These are phyloP conservation scores for Zaprionus kolodkinae DNA, from an alignment of 1,140 invertebrate species.

Conservation along the genomic window DNA sequence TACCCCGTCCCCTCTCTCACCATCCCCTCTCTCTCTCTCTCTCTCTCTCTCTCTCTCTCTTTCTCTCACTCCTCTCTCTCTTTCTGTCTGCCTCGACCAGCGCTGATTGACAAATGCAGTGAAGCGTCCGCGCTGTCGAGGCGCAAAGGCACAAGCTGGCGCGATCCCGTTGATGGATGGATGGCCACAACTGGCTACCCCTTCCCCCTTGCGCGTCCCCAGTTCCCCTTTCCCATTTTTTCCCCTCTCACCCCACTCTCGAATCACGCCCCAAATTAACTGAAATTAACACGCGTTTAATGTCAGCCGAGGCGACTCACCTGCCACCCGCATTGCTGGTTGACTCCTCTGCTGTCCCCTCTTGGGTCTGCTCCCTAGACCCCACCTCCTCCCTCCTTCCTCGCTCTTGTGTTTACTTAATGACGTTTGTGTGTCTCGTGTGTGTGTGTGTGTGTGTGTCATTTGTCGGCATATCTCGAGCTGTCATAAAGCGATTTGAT, in stretches of 20 bases:
- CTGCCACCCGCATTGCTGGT: slow-evolving; percentile 57
- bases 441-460: slow-evolving; percentile 53
- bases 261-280: slow-evolving; percentile 73
- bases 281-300: slow-evolving; percentile 82
- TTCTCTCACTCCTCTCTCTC: background rate
- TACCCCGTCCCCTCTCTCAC: too few species aligned
- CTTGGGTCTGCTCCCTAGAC: background rate
- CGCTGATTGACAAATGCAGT: slow-evolving; percentile 79
- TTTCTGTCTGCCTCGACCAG: slow-evolving; percentile 27
- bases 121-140: slow-evolving; percentile 39
- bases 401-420: slow-evolving; percentile 66
- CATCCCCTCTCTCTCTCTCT: too few species aligned
- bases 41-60: too few species aligned
- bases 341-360: background rate
- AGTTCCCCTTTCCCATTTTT: background rate
- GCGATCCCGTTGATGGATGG: slow-evolving; percentile 72
- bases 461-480: slow-evolving; percentile 73
- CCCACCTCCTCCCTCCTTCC: background rate
- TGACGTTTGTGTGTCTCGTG: slow-evolving; percentile 73
- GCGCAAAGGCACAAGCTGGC: slow-evolving; percentile 1
- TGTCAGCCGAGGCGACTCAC: slow-evolving; percentile 68
- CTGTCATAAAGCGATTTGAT: slow-evolving; percentile 82
- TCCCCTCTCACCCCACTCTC: background rate
- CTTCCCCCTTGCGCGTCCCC: background rate
- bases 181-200: slow-evolving; percentile 28